These are phyloP conservation scores for Nycticryphes semicollaris DNA, from an alignment of 2,113 vertebrate genomes.

Conservation along the genomic window DNA sequence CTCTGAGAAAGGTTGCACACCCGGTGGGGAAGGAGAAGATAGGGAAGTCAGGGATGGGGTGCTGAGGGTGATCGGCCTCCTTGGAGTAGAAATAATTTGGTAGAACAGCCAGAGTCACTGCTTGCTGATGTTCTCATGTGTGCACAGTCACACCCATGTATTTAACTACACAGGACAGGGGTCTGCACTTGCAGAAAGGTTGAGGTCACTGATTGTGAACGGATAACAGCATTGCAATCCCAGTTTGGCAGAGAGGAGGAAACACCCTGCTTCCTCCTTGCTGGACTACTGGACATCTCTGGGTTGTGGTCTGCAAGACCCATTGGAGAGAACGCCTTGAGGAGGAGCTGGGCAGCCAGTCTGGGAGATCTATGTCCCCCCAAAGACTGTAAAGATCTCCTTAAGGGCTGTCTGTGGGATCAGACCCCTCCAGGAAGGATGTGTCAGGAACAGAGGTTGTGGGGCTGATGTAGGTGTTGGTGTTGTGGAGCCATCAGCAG, in stretches of 20 bases:
- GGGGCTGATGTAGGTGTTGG: not conserved
- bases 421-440: not conserved
- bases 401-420: accelerated
- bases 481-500: not conserved
- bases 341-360: not conserved
- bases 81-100: not conserved
- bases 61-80: not conserved
- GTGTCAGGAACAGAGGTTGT: not conserved
- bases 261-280: not conserved
- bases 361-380: not conserved
- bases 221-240: not conserved
- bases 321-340: not conserved
- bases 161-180: not conserved
- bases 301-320: not conserved
- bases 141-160: not conserved
- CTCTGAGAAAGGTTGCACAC: not conserved
- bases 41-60: not conserved
- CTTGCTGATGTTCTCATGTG: accelerated
- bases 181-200: not conserved
- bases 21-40: not conserved
- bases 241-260: not conserved
- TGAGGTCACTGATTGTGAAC: not conserved
- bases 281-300: not conserved
- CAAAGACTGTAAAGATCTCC: not conserved
- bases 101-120: not conserved